Evolutionary conservation across 2,797 vertebrate genomes (phyloP).

Genomic region (Cryptoblepharus egeriae): DNA sequence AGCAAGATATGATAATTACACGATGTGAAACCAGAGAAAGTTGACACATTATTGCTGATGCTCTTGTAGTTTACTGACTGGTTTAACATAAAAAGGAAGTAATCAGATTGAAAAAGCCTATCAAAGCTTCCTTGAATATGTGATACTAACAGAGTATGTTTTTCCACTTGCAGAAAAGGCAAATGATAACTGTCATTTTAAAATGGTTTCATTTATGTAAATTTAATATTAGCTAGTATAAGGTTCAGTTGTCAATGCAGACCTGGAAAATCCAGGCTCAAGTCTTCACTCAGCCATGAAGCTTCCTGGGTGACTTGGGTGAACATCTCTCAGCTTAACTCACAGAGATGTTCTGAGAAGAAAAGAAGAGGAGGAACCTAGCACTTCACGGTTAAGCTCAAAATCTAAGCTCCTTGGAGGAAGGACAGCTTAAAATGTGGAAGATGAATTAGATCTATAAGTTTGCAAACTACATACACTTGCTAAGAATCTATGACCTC

Average conservation of each 20-base stretch:
- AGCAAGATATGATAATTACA: background rate
- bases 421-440: no score
- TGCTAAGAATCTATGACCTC: background rate
- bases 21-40: conserved; percentile 30
- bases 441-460: background rate
- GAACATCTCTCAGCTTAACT: no score
- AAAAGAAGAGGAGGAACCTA: no score
- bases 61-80: rapidly evolving
- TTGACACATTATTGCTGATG: background rate
- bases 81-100: background rate
- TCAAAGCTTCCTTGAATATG: background rate
- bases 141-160: background rate
- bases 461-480: background rate
- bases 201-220: background rate
- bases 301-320: no score
- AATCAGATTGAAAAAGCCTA: background rate
- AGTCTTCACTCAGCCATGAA: no score
- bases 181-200: background rate
- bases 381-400: no score
- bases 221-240: no score
- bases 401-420: no score
- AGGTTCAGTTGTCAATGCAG: no score
- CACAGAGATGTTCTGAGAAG: no score
- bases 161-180: background rate
- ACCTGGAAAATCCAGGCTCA: background rate